phyloP scores from a whole-genome alignment of 2,797 vertebrate species.

The Halcyon badia region DNA sequence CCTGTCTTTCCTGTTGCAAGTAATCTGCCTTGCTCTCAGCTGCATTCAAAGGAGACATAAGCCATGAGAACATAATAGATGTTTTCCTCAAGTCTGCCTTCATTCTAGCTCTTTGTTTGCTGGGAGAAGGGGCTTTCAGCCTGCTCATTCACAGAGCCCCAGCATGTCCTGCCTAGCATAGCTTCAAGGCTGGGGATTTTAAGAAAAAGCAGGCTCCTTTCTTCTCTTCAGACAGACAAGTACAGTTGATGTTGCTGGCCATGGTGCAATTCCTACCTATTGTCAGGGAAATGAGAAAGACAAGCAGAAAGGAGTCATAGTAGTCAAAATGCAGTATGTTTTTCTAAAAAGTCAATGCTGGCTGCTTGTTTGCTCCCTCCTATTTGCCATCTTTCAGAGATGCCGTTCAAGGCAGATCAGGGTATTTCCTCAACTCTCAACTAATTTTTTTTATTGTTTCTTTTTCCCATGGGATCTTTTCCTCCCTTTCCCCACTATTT shows the following conservation, averaged over 20 bases:
- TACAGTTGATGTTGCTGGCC: background rate
- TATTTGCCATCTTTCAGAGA: background rate
- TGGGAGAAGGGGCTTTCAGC: background rate
- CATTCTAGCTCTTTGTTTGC: background rate
- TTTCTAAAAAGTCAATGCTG: background rate
- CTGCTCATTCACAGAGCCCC: background rate
- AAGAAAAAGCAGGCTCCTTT: background rate
- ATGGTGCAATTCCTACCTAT: background rate
- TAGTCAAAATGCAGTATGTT: background rate
- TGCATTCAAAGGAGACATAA: background rate
- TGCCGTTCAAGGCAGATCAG: background rate
- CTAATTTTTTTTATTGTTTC: background rate
- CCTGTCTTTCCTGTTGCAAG: background rate
- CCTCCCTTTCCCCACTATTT: background rate
- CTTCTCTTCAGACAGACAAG: background rate
- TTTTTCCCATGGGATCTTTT: background rate
- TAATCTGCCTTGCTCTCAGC: background rate
- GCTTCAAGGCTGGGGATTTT: background rate
- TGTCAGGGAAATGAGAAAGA: background rate
- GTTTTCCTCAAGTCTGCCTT: background rate
- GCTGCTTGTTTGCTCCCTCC: background rate
- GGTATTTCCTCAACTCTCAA: background rate
- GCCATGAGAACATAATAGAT: background rate
- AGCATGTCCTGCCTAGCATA: background rate
- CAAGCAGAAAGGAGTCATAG: background rate